Conservation (phyloP, 2,113 vertebrate species). For the Anser brachyrhynchus region DNA sequence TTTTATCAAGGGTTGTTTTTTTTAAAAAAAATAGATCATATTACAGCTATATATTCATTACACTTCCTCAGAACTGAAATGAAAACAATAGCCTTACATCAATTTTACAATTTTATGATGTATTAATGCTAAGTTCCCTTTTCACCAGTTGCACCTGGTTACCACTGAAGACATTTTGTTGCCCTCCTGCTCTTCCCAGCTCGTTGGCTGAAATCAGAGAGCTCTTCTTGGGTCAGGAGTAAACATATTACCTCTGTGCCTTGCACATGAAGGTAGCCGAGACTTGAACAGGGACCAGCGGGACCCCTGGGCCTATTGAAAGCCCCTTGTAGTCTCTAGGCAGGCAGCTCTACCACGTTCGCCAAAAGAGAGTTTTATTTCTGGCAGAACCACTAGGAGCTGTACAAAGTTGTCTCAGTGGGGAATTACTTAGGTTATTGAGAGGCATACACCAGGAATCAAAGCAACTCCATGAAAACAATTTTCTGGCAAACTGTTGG, state of each 20-base stretch:
- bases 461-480: conserved; percentile 1
- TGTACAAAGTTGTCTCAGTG: conserved; percentile 56
- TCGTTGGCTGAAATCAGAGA: conserved; percentile 2
- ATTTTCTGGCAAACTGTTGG: not conserved
- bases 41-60: not conserved
- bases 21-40: not conserved
- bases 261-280: conserved; percentile 57
- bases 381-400: conserved; percentile 63
- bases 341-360: conserved; percentile 58
- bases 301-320: conserved; percentile 17
- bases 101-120: not conserved
- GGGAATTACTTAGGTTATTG: not conserved
- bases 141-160: not conserved
- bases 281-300: conserved; percentile 24
- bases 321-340: conserved; percentile 59
- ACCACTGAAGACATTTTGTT: conserved; percentile 7
- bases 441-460: conserved; percentile 9
- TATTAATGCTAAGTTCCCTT: not conserved
- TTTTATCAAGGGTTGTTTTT: not conserved
- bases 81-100: not conserved
- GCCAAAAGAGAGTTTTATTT: conserved; percentile 16
- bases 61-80: not conserved
- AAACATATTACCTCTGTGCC: not conserved
- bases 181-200: not conserved
- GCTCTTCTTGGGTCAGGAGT: not conserved